Percentiles rank a stretch among this genome's conserved stretches.
These are phyloP conservation scores for Vultur gryphus DNA, from an alignment of 2,797 vertebrate species.

Conservation along the genomic window DNA sequence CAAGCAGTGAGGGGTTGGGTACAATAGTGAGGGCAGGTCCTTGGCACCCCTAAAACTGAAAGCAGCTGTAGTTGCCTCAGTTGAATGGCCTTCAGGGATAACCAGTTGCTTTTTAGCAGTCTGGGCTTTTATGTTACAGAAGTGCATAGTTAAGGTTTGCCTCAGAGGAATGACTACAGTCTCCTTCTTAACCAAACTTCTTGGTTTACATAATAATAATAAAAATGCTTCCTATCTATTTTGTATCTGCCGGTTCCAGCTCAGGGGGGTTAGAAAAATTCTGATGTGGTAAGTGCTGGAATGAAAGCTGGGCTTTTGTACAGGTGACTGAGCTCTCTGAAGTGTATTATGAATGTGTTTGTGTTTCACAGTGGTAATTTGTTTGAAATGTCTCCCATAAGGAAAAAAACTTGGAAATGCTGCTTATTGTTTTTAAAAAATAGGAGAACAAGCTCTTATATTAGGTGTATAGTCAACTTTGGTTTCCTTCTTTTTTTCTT, in stretches of 20 bases:
- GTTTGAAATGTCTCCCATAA: background rate
- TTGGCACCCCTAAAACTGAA: background rate
- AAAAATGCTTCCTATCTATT: background rate
- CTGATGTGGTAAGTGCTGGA: background rate
- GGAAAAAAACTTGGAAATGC: background rate
- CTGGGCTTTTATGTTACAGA: background rate
- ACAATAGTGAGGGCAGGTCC: fast-evolving
- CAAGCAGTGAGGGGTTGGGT: fast-evolving
- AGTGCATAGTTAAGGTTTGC: background rate
- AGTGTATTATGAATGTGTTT: background rate
- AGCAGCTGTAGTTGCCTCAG: background rate
- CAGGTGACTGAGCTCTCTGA: background rate
- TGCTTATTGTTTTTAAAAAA: background rate
- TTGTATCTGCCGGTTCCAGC: background rate
- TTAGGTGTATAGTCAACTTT: background rate
- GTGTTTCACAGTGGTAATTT: background rate
- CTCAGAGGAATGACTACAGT: background rate
- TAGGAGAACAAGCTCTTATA: background rate
- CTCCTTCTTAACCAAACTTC: background rate
- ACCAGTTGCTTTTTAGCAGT: background rate
- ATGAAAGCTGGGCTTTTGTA: background rate
- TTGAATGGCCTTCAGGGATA: background rate
- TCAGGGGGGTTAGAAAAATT: background rate
- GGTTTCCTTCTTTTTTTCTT: background rate
- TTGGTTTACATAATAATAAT: background rate